Evolutionary conservation across 35 echinoderm and acorn worm species (phyloP).

Genomic region (Anneissia japonica): DNA sequence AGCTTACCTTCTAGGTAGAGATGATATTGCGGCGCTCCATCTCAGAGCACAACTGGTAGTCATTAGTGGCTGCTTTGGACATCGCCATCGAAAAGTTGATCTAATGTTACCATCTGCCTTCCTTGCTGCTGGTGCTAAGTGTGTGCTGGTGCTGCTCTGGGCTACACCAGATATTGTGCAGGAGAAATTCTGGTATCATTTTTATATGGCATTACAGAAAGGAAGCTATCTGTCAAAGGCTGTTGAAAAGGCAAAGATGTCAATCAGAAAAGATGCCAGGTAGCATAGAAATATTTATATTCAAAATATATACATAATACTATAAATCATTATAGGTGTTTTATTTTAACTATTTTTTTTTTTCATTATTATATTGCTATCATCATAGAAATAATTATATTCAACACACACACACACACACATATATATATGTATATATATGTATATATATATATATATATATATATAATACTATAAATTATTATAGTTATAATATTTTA

Average conservation of each 20-base stretch:
- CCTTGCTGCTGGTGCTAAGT: conserved; percentile 68
- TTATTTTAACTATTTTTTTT: too few relatives aligned
- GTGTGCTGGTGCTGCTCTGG: conserved; percentile 61
- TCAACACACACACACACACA: too few relatives aligned
- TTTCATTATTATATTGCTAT: too few relatives aligned
- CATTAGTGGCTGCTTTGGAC: conserved; percentile 80
- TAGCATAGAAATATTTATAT: too few relatives aligned
- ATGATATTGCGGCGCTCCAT: conserved; percentile 56
- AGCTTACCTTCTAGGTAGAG: conserved; percentile 33
- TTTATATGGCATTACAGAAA: conserved; percentile 51
- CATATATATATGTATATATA: too few relatives aligned
- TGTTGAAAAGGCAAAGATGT: conserved; percentile 52
- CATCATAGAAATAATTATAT: too few relatives aligned
- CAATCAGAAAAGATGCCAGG: conserved; percentile 59
- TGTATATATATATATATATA: too few relatives aligned
- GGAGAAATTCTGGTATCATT: conserved; percentile 93
- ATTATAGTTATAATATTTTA: too few relatives aligned
- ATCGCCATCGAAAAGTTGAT: conserved; percentile 49
- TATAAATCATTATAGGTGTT: too few relatives aligned
- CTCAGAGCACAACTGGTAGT: conserved; percentile 61
- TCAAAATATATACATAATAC: too few relatives aligned
- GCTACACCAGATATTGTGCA: conserved; percentile 40
- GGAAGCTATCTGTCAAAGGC: conserved; percentile 57
- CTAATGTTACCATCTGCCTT: conserved; percentile 67
- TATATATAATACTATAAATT: too few relatives aligned